Evolutionary conservation across 2,888 invertebrate genomes (phyloP).

Genomic region (Tachina fera): DNA sequence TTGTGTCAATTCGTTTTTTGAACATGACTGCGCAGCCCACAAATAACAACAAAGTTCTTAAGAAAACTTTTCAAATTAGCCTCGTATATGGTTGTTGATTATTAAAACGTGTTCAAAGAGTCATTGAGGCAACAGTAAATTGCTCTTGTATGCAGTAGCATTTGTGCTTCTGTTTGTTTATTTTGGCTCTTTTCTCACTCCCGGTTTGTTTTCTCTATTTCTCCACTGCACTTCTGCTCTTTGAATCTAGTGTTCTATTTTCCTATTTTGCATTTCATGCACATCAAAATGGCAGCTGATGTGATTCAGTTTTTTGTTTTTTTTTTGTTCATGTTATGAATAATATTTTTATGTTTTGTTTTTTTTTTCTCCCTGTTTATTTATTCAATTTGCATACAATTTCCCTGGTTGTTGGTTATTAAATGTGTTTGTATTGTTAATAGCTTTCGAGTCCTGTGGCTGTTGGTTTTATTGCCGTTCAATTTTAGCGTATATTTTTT

Average conservation of each 20-base stretch:
- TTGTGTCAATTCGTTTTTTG: too few species aligned
- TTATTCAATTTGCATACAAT: conserved; percentile 62
- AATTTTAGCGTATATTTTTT: not conserved
- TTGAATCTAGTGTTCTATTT: not conserved
- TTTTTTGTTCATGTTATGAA: not conserved
- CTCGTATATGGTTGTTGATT: conserved; percentile 18
- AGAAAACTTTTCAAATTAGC: not conserved
- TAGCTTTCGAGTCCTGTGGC: not conserved
- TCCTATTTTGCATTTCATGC: conserved; percentile 37
- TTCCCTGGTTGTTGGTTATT: conserved; percentile 47
- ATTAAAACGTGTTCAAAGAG: conserved; percentile 37
- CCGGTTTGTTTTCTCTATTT: not conserved
- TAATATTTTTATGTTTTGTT: not conserved
- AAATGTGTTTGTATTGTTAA: conserved; percentile 29
- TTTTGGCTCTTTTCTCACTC: not conserved
- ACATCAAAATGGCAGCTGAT: conserved; percentile 50
- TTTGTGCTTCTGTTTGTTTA: conserved; percentile 30
- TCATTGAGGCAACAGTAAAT: conserved; percentile 40
- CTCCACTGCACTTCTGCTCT: not conserved
- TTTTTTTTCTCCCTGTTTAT: conserved; percentile 39
- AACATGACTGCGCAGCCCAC: too few species aligned
- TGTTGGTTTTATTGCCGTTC: conserved; percentile 29
- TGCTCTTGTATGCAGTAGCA: not conserved
- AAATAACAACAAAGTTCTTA: too few species aligned
- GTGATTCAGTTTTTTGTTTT: conserved; percentile 36